These are phyloP conservation scores for Notarius quadriscutis DNA, from an alignment of 2,113 vertebrate species.

Conservation along the genomic window DNA sequence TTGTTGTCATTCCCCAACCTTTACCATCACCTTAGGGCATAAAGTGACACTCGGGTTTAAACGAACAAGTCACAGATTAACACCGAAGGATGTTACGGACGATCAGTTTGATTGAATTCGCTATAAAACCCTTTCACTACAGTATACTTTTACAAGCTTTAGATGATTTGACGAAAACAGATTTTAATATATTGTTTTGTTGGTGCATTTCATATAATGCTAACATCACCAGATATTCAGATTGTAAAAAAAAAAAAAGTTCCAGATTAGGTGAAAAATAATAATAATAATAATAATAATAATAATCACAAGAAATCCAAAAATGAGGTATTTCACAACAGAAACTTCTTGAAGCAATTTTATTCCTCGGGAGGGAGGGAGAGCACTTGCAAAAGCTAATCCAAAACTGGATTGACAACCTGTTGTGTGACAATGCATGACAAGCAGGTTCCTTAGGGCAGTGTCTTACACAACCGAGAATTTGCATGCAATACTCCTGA, in stretches of 20 bases:
- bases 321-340: not conserved
- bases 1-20: not conserved
- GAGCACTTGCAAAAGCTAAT: slow-evolving; percentile 56
- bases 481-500: slow-evolving; percentile 62
- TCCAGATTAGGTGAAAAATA: not conserved
- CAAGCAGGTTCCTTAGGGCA: slow-evolving; percentile 70
- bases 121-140: not conserved
- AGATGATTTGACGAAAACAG: not conserved
- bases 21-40: not conserved
- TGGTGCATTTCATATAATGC: not conserved
- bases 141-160: not conserved
- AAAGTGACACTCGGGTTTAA: not conserved
- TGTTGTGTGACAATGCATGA: slow-evolving; percentile 77
- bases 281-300: not conserved
- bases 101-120: not conserved
- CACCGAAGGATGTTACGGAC: not conserved
- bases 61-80: not conserved
- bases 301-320: not conserved
- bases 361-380: slow-evolving; percentile 67
- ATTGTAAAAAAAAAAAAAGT: not conserved
- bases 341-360: slow-evolving; percentile 42
- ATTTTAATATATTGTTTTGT: not conserved
- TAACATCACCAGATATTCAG: not conserved
- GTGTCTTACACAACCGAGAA: slow-evolving; percentile 55
- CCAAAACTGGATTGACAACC: slow-evolving; percentile 76